These are phyloP conservation scores for Himalopsyche japonica DNA, from an alignment of 2,888 invertebrate genomes.

Conservation along the genomic window DNA sequence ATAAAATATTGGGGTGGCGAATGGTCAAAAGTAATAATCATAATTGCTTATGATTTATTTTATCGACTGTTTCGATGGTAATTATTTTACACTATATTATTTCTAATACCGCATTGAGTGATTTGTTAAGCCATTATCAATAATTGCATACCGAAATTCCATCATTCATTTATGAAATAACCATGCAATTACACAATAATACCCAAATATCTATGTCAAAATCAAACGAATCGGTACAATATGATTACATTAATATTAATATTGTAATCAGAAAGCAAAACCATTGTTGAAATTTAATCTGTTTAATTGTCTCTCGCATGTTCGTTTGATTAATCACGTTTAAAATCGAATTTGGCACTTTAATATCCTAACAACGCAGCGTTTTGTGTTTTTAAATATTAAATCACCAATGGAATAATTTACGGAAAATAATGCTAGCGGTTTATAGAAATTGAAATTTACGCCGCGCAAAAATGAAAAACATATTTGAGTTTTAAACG, in stretches of 20 bases:
- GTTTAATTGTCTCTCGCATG: conserved; percentile 18
- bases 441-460: not conserved
- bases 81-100: not conserved
- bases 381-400: not conserved
- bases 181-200: not conserved
- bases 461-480: not conserved
- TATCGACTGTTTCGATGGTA: not conserved
- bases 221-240: not conserved
- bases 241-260: conserved; percentile 14
- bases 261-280: conserved; percentile 21
- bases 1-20: too few relatives aligned
- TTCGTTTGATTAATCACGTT: conserved; percentile 23
- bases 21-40: too few relatives aligned
- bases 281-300: conserved; percentile 19
- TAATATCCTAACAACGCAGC: not conserved
- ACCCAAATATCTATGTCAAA: not conserved
- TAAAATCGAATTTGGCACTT: conserved; percentile 26
- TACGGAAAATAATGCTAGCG: not conserved
- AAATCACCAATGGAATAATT: not conserved
- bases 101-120: not conserved
- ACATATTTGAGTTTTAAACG: not conserved
- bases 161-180: not conserved
- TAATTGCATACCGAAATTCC: not conserved
- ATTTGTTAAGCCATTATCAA: not conserved
- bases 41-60: too few relatives aligned